Evolutionary conservation across 2,113 vertebrate genomes (phyloP), one percentile per base, ranked within the genome.

Genomic region (Illadopsis cleaveri): DNA sequence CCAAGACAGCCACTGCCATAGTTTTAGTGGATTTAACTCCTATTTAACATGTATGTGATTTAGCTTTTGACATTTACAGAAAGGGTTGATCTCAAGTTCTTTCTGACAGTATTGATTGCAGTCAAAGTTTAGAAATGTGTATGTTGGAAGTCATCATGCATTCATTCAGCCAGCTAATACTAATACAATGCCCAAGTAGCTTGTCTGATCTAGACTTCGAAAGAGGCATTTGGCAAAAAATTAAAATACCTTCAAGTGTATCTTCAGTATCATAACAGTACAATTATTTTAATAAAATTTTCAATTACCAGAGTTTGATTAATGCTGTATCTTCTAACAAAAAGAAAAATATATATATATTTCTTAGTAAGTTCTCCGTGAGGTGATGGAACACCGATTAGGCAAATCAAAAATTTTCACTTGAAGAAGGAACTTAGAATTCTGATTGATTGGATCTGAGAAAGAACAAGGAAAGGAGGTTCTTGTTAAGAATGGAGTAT

Each of bases 41-140:
- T 66, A 15, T 45, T 92, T 83, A 83, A 65, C 19, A 80, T 27
- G 30, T 17, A 77, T 48, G 42, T 16, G 30, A 66, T 93, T 76
- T 61, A 88, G 31, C 28, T 95, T 90, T 82, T 80, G 45, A 72
- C 71, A 70, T 86, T 93, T 88, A 86, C 58, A 90, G 28, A 85
- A 91, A 85, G 14, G 11, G 62, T 42, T 90, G 48, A 54, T 50
- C 33, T 95, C 37, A 70, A 73, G 40, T 90, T 66, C 22, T 66
- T 61, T 93, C 72, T 61, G 50, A 69, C 40, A 70, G 23, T 33
- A 80, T 19, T 71, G 62, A 83, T 30, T 86, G 25, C 50, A 57
- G 66, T 25, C 25, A 53, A 57, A 89, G n/a, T 61, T 94, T 53
- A 77, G 75, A 61, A 68, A 68, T 7, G 9, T 37, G n/a, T 44